phyloP scores from a whole-genome alignment of 2,888 invertebrate genomes.

The Gandaritis pyraliata region DNA sequence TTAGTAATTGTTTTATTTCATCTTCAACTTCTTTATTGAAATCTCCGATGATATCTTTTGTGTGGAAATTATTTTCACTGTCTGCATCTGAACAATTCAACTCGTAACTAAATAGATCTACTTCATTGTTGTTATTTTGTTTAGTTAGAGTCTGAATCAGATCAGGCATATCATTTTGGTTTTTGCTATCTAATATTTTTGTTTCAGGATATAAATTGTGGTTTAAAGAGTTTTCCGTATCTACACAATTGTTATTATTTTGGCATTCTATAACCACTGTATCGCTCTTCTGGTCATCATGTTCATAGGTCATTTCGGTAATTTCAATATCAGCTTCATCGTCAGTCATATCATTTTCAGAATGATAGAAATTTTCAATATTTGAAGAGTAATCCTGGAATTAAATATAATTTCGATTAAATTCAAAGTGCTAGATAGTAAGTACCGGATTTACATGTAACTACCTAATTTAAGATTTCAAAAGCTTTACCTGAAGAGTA shows the following conservation, averaged over 20 bases:
- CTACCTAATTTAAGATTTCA: slow-evolving; percentile 41
- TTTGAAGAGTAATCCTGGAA: slow-evolving; percentile 78
- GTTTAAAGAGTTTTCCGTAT: slow-evolving; percentile 34
- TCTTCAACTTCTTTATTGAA: slow-evolving; percentile 85
- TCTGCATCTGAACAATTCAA: slow-evolving; percentile 68
- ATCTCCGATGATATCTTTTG: slow-evolving; percentile 83
- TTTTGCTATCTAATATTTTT: slow-evolving; percentile 53
- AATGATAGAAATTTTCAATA: slow-evolving; percentile 77
- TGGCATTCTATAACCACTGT: slow-evolving; percentile 50
- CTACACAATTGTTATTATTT: slow-evolving; percentile 74
- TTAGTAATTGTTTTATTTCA: slow-evolving; percentile 81
- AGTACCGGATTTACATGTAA: too few relatives aligned
- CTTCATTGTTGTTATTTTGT: slow-evolving; percentile 67
- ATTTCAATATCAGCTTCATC: slow-evolving; percentile 78
- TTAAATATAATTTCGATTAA: slow-evolving; percentile 6
- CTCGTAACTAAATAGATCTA: slow-evolving; percentile 56
- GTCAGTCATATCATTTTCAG: slow-evolving; percentile 82
- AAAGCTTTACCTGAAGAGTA: slow-evolving; percentile 82
- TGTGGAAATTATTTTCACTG: slow-evolving; percentile 77
- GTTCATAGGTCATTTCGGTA: slow-evolving; percentile 61
- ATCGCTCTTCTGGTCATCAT: slow-evolving; percentile 54
- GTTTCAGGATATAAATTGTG: slow-evolving; percentile 45
- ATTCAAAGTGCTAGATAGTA: neutral
- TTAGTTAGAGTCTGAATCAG: slow-evolving; percentile 73
- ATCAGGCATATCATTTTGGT: slow-evolving; percentile 72